phyloP scores from a whole-genome alignment of 2,888 invertebrate species.

The Philereme transversata region DNA sequence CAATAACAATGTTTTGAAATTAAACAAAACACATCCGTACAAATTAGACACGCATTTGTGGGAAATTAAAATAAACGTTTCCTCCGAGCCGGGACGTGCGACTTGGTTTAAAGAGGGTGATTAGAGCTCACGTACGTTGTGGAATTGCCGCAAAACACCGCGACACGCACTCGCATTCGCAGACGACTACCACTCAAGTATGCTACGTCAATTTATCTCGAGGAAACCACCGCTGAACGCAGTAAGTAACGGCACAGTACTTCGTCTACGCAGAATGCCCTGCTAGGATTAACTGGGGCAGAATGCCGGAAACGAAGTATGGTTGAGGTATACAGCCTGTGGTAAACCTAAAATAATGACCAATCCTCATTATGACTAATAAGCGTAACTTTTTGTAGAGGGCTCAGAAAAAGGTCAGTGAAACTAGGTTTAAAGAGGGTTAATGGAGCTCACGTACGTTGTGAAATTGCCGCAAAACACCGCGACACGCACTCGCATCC shows the following conservation, averaged over 20 bases:
- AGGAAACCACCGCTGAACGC: slow-evolving; percentile 20
- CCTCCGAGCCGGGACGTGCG: slow-evolving; percentile 63
- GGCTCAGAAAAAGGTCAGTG: slow-evolving; percentile 43
- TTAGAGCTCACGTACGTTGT: slow-evolving; percentile 66
- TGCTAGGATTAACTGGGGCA: too few species aligned
- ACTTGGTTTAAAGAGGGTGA: slow-evolving; percentile 70
- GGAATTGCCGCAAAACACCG: slow-evolving; percentile 61
- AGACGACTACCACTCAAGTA: slow-evolving; percentile 48
- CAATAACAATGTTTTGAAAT: slow-evolving; percentile 63
- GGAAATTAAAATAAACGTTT: slow-evolving; percentile 76
- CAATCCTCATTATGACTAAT: too few species aligned
- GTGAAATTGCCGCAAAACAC: slow-evolving; percentile 59
- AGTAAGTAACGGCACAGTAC: background rate
- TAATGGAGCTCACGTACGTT: slow-evolving; percentile 69
- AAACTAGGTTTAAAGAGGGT: slow-evolving; percentile 69
- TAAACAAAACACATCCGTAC: slow-evolving; percentile 68
- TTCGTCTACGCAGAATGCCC: background rate
- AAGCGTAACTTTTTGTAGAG: too few species aligned
- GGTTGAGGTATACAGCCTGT: too few species aligned
- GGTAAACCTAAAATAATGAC: too few species aligned
- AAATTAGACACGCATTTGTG: slow-evolving; percentile 76
- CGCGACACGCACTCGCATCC: slow-evolving; percentile 53
- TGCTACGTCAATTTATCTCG: slow-evolving; percentile 45
- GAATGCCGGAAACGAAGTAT: too few species aligned
- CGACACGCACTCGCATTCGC: slow-evolving; percentile 54